Conservation (phyloP, 2,113 vertebrate species). For the Rousettus leschenaultii region DNA sequence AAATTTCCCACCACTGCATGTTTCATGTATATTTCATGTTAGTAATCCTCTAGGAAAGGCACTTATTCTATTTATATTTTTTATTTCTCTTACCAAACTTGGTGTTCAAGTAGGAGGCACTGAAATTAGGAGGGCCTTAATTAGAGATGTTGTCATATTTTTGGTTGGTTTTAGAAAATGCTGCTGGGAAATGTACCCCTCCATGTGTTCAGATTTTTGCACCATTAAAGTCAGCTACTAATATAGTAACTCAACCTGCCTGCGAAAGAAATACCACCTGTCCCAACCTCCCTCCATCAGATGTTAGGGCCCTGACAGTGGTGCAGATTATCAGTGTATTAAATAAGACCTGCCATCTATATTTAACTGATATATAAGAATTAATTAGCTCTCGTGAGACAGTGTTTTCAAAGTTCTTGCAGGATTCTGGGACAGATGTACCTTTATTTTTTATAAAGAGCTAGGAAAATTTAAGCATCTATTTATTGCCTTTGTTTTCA, state of each 20-base stretch:
- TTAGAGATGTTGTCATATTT: constrained; percentile 69
- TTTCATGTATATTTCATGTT: constrained; percentile 55
- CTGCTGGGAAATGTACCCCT: constrained; percentile 52
- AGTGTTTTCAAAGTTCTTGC: constrained; percentile 10
- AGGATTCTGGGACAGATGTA: constrained; percentile 38
- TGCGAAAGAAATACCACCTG: constrained; percentile 36
- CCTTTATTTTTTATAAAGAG: constrained; percentile 47
- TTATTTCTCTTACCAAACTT: constrained; percentile 70
- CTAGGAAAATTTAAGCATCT: neutral
- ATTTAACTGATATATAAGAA: constrained; percentile 48
- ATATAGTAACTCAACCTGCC: constrained; percentile 41
- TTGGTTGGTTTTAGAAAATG: constrained; percentile 59
- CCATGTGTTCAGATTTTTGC: constrained; percentile 51
- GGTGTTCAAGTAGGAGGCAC: constrained; percentile 68
- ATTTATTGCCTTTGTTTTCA: neutral
- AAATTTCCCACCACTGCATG: neutral
- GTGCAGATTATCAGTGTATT: neutral
- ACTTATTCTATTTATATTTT: constrained; percentile 67
- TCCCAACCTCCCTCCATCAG: neutral
- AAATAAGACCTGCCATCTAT: constrained; percentile 38
- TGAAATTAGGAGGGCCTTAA: constrained; percentile 72
- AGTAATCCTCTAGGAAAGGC: constrained; percentile 48
- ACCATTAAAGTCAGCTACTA: constrained; percentile 31
- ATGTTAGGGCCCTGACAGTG: neutral
- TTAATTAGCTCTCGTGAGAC: constrained; percentile 51